Evolutionary conservation across 1,140 invertebrate species (phyloP), one percentile per base, ranked within the genome.

Genomic region (Drosophila eugracilis): DNA sequence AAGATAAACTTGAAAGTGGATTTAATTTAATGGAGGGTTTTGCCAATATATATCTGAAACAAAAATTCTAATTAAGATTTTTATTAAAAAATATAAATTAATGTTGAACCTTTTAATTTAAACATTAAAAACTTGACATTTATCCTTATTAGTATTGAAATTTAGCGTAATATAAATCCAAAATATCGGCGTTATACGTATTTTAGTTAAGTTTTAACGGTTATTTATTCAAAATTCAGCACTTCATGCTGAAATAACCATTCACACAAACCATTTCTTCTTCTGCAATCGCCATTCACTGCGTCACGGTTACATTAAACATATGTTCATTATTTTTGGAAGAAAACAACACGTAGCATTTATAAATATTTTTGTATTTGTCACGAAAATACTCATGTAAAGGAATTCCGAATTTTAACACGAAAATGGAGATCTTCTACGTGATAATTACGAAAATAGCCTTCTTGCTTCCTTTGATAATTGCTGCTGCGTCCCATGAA

Each of bases 401-500:
- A 36, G 12, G 14, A 6, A 17, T 62, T 39, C 19, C 4, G 7
- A 26, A 6, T 32, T n/a, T n/a, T 39, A 3, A 3, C 19, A 45
- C 30, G 26, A 44, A 48, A 36, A 72, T 75, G 39, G 34, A 47
- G 10, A 41, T 22, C 12, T 7, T 34, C 7, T 9, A 66, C 32
- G 14, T 5, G 22, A 44, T 14, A 14, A 10, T 39, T 0, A 26
- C 30, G n/a, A 60, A 57, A 45, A 4, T 50, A 28, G 15, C 34
- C 4, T 6, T 75, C 32, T n/a, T 88, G 5, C 36, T 77, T 19
- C n/a, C 19, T 0, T 14, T 89, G 14, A 12, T 83, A 0, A 19
- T 17, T 10, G 47, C 37, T 7, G 57, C 26, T 22, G 34, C 12
- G 15, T 62, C 70, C 1, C 83, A 94, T 83, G 94, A 95, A 91